Conservation (phyloP, 1,140 invertebrate species). For the Myzus persicae region DNA sequence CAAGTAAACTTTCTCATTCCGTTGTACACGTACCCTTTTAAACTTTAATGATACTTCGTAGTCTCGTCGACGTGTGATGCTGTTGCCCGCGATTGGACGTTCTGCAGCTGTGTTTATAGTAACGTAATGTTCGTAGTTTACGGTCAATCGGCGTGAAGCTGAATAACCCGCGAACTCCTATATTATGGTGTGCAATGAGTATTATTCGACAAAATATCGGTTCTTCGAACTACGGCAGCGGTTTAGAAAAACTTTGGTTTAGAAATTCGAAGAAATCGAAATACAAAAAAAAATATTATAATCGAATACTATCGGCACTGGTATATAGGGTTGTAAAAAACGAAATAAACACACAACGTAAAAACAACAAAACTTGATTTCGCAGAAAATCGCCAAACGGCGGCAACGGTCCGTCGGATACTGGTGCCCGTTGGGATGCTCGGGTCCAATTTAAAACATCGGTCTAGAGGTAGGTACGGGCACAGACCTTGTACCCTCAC, state of each 20-base stretch:
- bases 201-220: too few species aligned
- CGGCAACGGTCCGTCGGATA: slow-evolving; percentile 58
- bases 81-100: slow-evolving; percentile 20
- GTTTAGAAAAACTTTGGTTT: background rate
- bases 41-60: background rate
- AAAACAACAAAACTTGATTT: slow-evolving; percentile 10
- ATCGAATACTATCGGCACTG: background rate
- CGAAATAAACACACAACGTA: background rate
- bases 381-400: slow-evolving; percentile 48
- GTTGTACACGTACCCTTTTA: slow-evolving; percentile 36
- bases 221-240: slow-evolving; percentile 33
- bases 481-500: slow-evolving; percentile 54
- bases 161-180: slow-evolving; percentile 40
- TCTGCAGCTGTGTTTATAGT: background rate
- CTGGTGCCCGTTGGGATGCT: slow-evolving; percentile 33
- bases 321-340: background rate
- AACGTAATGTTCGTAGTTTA: background rate
- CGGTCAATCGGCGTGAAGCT: slow-evolving; percentile 46
- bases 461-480: background rate
- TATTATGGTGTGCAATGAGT: background rate
- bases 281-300: background rate
- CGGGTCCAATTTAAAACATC: slow-evolving; percentile 47
- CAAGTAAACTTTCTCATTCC: background rate
- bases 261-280: background rate
- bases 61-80: background rate